Percentiles rank a stretch among this genome's conserved stretches.
Conservation (phyloP, 2,797 vertebrate genomes). For the Hemibagrus guttatus region DNA sequence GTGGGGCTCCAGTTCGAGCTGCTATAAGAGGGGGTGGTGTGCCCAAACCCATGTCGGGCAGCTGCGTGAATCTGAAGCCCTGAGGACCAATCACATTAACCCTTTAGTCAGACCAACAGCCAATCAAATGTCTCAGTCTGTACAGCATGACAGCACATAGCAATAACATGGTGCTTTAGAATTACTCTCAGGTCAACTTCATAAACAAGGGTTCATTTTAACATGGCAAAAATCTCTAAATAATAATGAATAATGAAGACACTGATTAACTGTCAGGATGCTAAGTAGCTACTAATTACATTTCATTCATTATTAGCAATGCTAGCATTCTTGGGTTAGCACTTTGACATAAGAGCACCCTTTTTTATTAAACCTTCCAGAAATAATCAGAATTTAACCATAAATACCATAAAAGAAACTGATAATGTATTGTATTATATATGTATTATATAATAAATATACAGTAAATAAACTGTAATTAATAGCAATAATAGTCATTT, state of each 20-base stretch:
- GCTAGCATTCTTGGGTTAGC: neutral
- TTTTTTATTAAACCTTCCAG: neutral
- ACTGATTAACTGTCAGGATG: neutral
- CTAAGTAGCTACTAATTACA: neutral
- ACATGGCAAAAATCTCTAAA: neutral
- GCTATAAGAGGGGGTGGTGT: slow-evolving; percentile 92
- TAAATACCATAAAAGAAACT: neutral
- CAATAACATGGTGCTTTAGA: slow-evolving; percentile 19
- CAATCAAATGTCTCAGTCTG: neutral
- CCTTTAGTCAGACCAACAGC: slow-evolving; percentile 18
- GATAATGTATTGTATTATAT: too few relatives aligned
- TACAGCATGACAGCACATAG: neutral
- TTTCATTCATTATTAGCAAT: neutral
- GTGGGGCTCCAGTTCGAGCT: slow-evolving; percentile 87
- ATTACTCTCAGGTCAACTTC: neutral
- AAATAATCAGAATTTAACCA: neutral
- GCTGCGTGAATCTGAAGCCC: slow-evolving; percentile 97
- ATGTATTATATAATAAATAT: neutral
- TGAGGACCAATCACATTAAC: slow-evolving; percentile 62
- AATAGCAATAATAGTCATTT: neutral
- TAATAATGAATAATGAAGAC: neutral
- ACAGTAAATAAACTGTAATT: neutral
- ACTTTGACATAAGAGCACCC: neutral
- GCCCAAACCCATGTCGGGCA: slow-evolving; percentile 96
- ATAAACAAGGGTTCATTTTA: slow-evolving; percentile 2